A percentile compares a stretch with the other conserved stretches of the same genome.
phyloP scores from a whole-genome alignment of 1,140 invertebrate species.

The Sarcophaga peregrina region DNA sequence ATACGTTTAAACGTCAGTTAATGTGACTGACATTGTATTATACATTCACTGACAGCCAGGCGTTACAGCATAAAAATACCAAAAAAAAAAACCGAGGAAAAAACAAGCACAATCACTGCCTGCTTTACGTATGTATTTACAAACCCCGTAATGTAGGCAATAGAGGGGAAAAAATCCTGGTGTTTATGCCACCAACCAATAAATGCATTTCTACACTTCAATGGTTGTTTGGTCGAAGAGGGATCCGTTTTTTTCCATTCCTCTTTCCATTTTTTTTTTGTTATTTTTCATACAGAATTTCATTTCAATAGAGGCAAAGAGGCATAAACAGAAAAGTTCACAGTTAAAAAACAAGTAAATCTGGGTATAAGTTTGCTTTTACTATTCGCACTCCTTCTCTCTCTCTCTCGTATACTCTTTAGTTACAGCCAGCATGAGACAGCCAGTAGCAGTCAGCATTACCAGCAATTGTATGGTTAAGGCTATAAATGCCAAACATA shows the following conservation, averaged over 20 bases:
- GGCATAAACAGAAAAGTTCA: not conserved
- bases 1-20: not conserved
- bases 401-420: too few relatives aligned
- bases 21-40: constrained; percentile 31
- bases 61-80: constrained; percentile 38
- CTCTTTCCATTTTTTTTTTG: not conserved
- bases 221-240: constrained; percentile 32
- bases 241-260: not conserved
- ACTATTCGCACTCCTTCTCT: too few relatives aligned
- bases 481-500: not conserved
- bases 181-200: constrained; percentile 4
- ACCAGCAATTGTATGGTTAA: constrained; percentile 16
- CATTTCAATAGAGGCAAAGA: not conserved
- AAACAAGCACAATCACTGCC: not conserved
- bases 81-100: not conserved
- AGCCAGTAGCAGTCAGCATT: too few relatives aligned
- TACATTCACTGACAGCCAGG: constrained; percentile 35
- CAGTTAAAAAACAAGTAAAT: constrained; percentile 6
- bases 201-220: constrained; percentile 34
- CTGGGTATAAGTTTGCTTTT: not conserved
- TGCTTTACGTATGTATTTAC: too few relatives aligned
- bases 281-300: not conserved
- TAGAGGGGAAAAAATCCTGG: not conserved
- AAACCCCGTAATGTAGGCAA: not conserved
- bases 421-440: too few relatives aligned